Evolutionary conservation across 2,113 vertebrate genomes (phyloP), one percentile per base, ranked within the genome.

Genomic region (Axis porcinus): DNA sequence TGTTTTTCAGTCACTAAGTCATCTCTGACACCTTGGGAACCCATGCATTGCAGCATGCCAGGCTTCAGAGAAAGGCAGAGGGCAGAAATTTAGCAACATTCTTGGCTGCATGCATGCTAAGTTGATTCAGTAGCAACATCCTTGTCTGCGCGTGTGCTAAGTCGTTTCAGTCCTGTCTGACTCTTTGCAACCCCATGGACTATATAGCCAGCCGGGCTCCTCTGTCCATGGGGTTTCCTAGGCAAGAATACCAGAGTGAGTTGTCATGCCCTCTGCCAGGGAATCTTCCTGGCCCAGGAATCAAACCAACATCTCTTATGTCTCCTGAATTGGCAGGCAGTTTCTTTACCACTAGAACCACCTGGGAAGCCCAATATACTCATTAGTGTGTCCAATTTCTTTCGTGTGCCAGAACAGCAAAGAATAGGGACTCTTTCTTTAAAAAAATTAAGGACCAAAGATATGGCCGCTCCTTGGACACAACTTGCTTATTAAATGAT

Each of bases 151-250:
- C 14, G 36, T 76, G 21, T 43, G 23, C 70, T 43, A 27, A 76
- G 36, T 43, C 3, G 0, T 21, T 76, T 76, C 36, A 76, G 70
- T 43, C 0, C 0, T 25, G 23, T 76, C 21, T 43, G 36, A 76
- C 6, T 43, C 70, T 43, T 43, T 76, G 36, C 12, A 23, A 43
- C 70, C 36, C 36, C 43, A 25, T 43, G 36, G 36, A 74, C 36
- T 74, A 1, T 43, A 3, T 43, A 74, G 70, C 21, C 21, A 40
- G 21, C 21, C 5, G 40, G 67, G 19, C 10, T 70, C 67, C 23
- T 43, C 36, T 76, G 70, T 43, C 70, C 6, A 43, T 27, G 36
- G 36, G 36, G 25, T 43, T 76, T 43, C 36, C 23, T 12, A 76
- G 70, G 36, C 70, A 43, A 76, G 23, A 76, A 76, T 43, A 14